These are phyloP conservation scores for Thaleichthys pacificus DNA, from an alignment of 2,797 vertebrate species.

Conservation along the genomic window DNA sequence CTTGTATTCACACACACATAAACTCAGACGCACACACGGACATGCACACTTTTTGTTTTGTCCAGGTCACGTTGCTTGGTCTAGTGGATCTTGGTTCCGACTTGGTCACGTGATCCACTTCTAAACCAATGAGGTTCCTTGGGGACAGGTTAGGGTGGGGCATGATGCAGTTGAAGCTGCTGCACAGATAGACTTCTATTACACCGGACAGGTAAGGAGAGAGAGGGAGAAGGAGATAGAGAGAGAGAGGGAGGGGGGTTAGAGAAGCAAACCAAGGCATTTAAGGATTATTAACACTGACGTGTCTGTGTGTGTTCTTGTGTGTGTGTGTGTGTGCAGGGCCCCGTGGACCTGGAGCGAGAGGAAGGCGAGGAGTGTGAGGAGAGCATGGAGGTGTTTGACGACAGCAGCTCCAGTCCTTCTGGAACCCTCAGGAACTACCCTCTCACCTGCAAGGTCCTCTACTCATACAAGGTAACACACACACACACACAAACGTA, in stretches of 20 bases:
- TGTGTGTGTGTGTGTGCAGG: slow-evolving; percentile 63
- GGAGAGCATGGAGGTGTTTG: slow-evolving; percentile 96
- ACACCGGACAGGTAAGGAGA: background rate
- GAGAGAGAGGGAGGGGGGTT: background rate
- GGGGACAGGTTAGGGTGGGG: slow-evolving; percentile 57
- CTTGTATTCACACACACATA: background rate
- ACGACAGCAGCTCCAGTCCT: slow-evolving; percentile 96
- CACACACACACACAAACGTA: background rate
- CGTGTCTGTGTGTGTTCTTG: slow-evolving; percentile 27
- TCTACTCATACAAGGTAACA: slow-evolving; percentile 95
- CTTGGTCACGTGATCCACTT: slow-evolving; percentile 57
- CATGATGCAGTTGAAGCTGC: slow-evolving; percentile 38
- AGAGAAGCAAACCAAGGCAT: background rate
- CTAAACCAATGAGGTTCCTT: slow-evolving; percentile 52
- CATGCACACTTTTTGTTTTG: slow-evolving; percentile 43
- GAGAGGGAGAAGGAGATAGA: background rate
- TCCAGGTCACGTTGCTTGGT: slow-evolving; percentile 48
- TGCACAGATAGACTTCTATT: background rate
- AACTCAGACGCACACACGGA: slow-evolving; percentile 15
- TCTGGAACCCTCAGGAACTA: slow-evolving; percentile 96
- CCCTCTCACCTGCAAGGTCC: slow-evolving; percentile 95
- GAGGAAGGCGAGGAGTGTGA: slow-evolving; percentile 95
- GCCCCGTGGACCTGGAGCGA: slow-evolving; percentile 84
- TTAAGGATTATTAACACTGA: background rate
- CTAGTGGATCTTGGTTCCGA: slow-evolving; percentile 57